A percentile compares a stretch with the other conserved stretches of the same genome.
phyloP scores from a whole-genome alignment of 2,888 invertebrate genomes.

The Buathra laborator region DNA sequence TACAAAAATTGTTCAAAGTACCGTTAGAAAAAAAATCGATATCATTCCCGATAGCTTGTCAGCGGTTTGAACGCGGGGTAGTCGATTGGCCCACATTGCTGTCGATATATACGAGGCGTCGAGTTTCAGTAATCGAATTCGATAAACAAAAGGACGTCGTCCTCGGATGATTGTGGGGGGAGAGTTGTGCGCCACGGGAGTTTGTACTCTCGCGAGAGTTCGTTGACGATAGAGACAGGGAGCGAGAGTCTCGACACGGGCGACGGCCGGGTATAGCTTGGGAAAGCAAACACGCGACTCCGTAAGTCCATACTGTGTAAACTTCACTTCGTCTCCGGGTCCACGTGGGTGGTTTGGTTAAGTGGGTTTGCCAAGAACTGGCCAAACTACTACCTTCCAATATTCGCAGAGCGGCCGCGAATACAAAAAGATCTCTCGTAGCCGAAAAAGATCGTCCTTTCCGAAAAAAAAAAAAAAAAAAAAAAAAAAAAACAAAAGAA shows the following conservation, averaged over 20 bases:
- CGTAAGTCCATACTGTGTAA: conserved; percentile 58
- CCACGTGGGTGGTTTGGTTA: conserved; percentile 76
- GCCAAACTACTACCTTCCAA: conserved; percentile 34
- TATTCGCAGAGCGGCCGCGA: conserved; percentile 28
- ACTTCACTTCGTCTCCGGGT: conserved; percentile 70
- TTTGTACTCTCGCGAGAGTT: conserved; percentile 46
- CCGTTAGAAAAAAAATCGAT: neutral
- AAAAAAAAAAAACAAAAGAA: neutral
- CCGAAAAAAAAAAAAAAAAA: neutral
- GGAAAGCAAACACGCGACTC: conserved; percentile 60
- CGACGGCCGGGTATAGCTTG: conserved; percentile 8
- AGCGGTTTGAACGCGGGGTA: neutral
- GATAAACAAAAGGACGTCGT: conserved; percentile 34
- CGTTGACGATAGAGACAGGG: neutral
- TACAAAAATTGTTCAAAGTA: neutral
- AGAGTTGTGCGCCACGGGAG: conserved; percentile 38
- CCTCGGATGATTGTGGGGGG: neutral
- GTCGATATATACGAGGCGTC: conserved; percentile 1
- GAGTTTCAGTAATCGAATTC: conserved; percentile 49
- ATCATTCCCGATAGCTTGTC: neutral
- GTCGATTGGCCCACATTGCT: neutral
- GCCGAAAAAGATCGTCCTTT: neutral
- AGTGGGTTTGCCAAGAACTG: conserved; percentile 75
- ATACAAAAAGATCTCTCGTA: conserved; percentile 36
- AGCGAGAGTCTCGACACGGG: neutral